A percentile compares a stretch with the other conserved stretches of the same genome.
phyloP scores from a whole-genome alignment of 2,888 invertebrate species.

The Dendrolimus houi region DNA sequence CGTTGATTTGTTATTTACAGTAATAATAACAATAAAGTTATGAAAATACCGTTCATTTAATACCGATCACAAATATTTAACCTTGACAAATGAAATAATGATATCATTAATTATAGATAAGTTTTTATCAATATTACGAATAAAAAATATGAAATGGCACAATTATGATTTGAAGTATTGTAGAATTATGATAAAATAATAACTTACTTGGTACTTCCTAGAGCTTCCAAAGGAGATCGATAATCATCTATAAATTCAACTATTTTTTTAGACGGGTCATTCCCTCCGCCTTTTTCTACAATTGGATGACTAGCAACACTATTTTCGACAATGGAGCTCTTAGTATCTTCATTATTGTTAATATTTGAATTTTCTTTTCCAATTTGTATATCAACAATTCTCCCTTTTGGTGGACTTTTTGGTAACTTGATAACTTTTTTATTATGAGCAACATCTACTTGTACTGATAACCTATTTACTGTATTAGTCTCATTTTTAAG shows the following conservation, averaged over 20 bases:
- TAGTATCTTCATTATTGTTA: too few relatives aligned
- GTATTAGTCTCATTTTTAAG: conserved; percentile 22
- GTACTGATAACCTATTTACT: conserved; percentile 35
- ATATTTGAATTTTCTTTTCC: too few relatives aligned
- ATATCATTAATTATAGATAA: background rate
- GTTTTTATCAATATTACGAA: background rate
- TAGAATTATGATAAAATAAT: background rate
- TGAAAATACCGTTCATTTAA: too few relatives aligned
- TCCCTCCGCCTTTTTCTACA: conserved; percentile 20
- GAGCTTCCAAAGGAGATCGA: conserved; percentile 55
- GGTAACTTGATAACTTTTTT: conserved; percentile 46
- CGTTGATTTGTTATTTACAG: too few relatives aligned
- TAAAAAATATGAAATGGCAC: background rate
- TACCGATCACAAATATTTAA: background rate
- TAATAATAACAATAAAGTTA: too few relatives aligned
- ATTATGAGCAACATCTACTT: conserved; percentile 43
- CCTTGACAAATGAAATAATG: background rate
- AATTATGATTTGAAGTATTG: background rate
- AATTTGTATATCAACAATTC: conserved; percentile 6
- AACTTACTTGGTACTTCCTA: conserved; percentile 50
- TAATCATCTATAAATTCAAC: conserved; percentile 40
- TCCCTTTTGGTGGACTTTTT: conserved; percentile 14
- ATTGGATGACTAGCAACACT: conserved; percentile 12
- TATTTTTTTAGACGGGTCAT: conserved; percentile 2
- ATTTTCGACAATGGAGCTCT: conserved; percentile 6